phyloP scores from a whole-genome alignment of 2,797 vertebrate species.

The Amphiprion clarkii region DNA sequence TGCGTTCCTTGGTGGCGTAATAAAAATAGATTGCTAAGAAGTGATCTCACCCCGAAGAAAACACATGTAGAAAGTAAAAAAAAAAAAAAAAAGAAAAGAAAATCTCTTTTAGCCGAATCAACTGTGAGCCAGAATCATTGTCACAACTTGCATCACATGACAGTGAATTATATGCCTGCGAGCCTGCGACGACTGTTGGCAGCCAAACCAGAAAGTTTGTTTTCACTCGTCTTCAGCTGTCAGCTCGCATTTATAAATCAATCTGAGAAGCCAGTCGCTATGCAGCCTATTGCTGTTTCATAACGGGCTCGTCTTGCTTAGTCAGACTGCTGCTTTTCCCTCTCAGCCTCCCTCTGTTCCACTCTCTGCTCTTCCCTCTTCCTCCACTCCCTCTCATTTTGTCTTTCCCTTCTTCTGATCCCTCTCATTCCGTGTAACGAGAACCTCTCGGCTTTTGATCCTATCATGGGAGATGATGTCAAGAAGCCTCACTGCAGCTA shows the following conservation, averaged over 20 bases:
- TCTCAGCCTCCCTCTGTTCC: slow-evolving; percentile 27
- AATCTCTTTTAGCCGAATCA: slow-evolving; percentile 48
- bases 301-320: slow-evolving; percentile 72
- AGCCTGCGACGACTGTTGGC: slow-evolving; percentile 73
- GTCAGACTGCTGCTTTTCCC: slow-evolving; percentile 58
- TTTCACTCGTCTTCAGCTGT: slow-evolving; percentile 78
- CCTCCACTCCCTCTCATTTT: slow-evolving; percentile 31
- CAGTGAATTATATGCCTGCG: slow-evolving; percentile 66
- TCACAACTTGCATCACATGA: slow-evolving; percentile 64
- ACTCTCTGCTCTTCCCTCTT: slow-evolving; percentile 17
- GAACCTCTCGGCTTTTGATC: slow-evolving; percentile 51
- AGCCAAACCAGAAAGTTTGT: slow-evolving; percentile 79
- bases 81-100: not conserved
- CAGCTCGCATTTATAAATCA: slow-evolving; percentile 79
- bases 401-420: not conserved
- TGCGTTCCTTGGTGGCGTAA: no score
- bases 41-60: not conserved
- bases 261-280: slow-evolving; percentile 64
- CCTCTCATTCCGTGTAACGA: slow-evolving; percentile 12
- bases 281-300: slow-evolving; percentile 69
- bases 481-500: slow-evolving; percentile 25
- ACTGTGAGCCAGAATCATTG: slow-evolving; percentile 38
- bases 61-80: no score
- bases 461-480: slow-evolving; percentile 55
- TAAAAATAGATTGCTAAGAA: no score